Evolutionary conservation across 35 echinoderm and acorn worm species (phyloP).

Genomic region (Hemicentrotus pulcherrimus): DNA sequence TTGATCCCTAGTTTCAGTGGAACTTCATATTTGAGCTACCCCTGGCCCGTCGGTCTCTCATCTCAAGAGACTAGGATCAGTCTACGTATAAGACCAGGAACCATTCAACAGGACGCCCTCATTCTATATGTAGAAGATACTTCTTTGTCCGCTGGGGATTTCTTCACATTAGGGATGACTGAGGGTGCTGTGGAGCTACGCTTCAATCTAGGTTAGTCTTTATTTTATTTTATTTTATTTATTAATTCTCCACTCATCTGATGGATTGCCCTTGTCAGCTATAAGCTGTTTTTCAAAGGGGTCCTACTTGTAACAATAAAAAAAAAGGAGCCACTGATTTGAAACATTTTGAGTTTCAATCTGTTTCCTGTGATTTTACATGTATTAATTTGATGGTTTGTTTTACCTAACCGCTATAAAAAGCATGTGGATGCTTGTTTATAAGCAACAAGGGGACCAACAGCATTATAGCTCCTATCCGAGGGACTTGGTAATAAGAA

Average conservation of each 20-base stretch:
- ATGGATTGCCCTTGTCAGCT: too few species aligned
- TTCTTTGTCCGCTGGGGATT: slow-evolving; percentile 51
- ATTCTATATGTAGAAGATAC: slow-evolving; percentile 70
- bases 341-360: too few species aligned
- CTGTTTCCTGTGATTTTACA: too few species aligned
- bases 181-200: slow-evolving; percentile 76
- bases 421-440: neutral
- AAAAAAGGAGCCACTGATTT: neutral
- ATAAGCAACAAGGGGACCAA: too few species aligned
- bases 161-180: slow-evolving; percentile 67
- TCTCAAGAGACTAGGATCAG: slow-evolving; percentile 64
- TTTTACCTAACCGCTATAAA: too few species aligned
- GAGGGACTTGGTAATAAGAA: too few species aligned
- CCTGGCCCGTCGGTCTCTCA: neutral
- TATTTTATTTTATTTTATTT: too few species aligned
- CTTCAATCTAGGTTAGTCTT: slow-evolving; percentile 74
- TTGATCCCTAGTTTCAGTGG: slow-evolving; percentile 78
- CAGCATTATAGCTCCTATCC: too few species aligned
- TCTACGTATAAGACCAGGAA: slow-evolving; percentile 62
- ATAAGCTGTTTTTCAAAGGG: too few species aligned
- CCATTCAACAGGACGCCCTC: slow-evolving; percentile 29
- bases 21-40: slow-evolving; percentile 66
- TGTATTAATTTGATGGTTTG: too few species aligned
- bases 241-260: too few species aligned
- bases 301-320: neutral